A percentile compares a stretch with the other conserved stretches of the same genome.
These are phyloP conservation scores for Zonotrichia leucophrys DNA, from an alignment of 2,113 vertebrate genomes.

Conservation along the genomic window DNA sequence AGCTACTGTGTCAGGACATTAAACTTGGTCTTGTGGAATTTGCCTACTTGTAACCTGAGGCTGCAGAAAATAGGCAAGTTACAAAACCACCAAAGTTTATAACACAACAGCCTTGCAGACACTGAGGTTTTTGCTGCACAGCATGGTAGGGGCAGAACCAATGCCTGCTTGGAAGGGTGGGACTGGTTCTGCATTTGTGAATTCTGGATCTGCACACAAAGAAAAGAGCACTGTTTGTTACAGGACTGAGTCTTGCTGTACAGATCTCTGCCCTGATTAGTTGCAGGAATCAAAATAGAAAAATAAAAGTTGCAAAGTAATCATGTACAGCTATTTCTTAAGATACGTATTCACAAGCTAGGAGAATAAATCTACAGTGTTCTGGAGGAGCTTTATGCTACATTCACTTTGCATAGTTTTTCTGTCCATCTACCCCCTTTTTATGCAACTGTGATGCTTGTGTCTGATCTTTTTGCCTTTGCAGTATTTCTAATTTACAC, in stretches of 20 bases:
- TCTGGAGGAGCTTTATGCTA: not conserved
- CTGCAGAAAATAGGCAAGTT: not conserved
- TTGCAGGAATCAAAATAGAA: not conserved
- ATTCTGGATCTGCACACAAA: not conserved
- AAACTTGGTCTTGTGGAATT: not conserved
- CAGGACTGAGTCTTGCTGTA: not conserved
- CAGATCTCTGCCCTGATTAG: not conserved
- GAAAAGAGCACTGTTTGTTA: not conserved
- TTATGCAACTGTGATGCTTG: not conserved
- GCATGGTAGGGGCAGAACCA: not conserved
- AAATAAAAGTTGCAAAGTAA: not conserved
- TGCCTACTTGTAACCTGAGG: not conserved
- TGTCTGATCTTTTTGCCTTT: not conserved
- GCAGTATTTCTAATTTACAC: not conserved
- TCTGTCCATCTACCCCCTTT: not conserved
- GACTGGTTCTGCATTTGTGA: not conserved
- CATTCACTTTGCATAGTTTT: not conserved
- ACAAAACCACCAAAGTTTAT: not conserved
- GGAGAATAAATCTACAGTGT: not conserved
- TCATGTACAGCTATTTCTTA: not conserved
- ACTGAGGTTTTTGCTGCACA: rapidly evolving
- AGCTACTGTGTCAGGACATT: not conserved
- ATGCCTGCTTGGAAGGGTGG: not conserved
- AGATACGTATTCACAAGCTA: not conserved
- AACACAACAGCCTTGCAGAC: not conserved